A percentile compares a stretch with the other conserved stretches of the same genome.
phyloP scores from a whole-genome alignment of 2,797 vertebrate genomes.

The Danio aesculapii region DNA sequence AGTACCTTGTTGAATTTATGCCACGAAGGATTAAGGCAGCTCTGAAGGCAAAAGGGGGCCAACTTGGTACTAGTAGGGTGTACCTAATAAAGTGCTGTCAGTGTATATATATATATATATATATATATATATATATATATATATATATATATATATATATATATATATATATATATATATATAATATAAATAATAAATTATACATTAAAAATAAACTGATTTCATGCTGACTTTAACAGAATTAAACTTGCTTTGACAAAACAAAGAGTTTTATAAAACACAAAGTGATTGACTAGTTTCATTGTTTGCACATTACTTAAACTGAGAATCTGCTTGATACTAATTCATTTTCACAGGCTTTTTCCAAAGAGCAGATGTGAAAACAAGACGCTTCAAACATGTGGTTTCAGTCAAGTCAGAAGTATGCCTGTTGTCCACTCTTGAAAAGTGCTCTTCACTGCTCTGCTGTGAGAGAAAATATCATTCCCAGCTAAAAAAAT shows the following conservation, averaged over 20 bases:
- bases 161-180: too few relatives aligned
- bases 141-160: too few relatives aligned
- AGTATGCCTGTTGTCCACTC: conserved; percentile 59
- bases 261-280: neutral
- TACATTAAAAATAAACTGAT: too few relatives aligned
- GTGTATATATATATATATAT: too few relatives aligned
- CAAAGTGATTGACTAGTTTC: neutral
- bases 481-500: conserved; percentile 60
- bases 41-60: too few relatives aligned
- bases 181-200: too few relatives aligned
- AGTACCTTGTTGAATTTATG: too few relatives aligned
- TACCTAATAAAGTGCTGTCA: too few relatives aligned
- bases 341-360: conserved; percentile 58
- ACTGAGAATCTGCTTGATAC: conserved; percentile 40
- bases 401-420: conserved; percentile 63
- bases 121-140: too few relatives aligned
- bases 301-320: conserved; percentile 17
- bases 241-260: neutral
- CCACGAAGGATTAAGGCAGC: too few relatives aligned
- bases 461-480: conserved; percentile 57
- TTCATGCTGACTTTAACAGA: neutral
- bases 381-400: conserved; percentile 55
- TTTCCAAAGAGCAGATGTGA: conserved; percentile 56
- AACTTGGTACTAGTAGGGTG: too few relatives aligned
- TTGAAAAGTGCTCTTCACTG: conserved; percentile 55